Percentiles rank a stretch among this genome's conserved stretches.
These are phyloP conservation scores for Caenorhabditis tropicalis DNA, from an alignment of 1,140 invertebrate genomes.

Conservation along the genomic window DNA sequence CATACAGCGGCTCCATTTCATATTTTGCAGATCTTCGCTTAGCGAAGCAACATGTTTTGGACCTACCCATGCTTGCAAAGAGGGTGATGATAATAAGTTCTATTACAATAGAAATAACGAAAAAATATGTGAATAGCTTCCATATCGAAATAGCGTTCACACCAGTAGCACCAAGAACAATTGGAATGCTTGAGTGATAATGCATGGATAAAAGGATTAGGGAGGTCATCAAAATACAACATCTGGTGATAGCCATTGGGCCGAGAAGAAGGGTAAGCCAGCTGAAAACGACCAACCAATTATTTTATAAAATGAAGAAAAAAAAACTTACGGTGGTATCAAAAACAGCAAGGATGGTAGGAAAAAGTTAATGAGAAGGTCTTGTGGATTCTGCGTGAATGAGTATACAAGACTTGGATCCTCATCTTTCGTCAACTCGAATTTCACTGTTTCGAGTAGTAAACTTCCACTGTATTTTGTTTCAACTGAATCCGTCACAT, in stretches of 20 bases:
- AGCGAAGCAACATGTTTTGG: constrained; percentile 3
- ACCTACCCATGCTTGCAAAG: background rate
- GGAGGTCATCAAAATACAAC: background rate
- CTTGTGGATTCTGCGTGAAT: background rate
- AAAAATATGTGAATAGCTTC: background rate
- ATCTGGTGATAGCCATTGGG: background rate
- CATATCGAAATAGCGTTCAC: background rate
- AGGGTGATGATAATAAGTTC: background rate
- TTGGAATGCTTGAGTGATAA: background rate
- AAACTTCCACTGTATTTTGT: background rate
- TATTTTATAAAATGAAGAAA: background rate
- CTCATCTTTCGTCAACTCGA: too few species aligned
- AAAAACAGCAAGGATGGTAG: background rate
- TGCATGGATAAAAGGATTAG: background rate
- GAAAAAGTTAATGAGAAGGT: background rate
- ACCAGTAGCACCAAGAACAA: too few species aligned
- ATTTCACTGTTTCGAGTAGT: background rate
- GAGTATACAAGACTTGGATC: background rate
- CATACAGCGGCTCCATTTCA: constrained; percentile 21
- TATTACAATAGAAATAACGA: background rate
- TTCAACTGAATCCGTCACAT: background rate
- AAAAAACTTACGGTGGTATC: constrained; percentile 6
- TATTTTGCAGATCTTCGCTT: background rate
- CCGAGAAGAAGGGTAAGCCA: background rate
- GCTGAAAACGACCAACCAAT: background rate